Conservation (phyloP, 1,140 invertebrate species). For the Hyphantria cunea region DNA sequence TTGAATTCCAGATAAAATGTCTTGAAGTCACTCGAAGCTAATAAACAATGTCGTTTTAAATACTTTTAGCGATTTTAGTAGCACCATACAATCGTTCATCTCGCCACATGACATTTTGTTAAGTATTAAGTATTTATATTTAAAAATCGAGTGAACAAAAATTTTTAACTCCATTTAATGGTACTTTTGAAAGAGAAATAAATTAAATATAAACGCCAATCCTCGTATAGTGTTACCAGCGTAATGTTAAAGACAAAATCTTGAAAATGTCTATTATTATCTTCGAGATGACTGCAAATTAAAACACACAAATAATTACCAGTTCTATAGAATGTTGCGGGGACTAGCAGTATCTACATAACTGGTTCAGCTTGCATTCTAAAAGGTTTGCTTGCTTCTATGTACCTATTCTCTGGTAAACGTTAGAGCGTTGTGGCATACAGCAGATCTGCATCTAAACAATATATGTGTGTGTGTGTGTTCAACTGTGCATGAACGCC, state of each 20-base stretch:
- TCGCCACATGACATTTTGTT: conserved; percentile 8
- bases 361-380: conserved; percentile 52
- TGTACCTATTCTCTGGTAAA: conserved; percentile 34
- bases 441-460: conserved; percentile 44
- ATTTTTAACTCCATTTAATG: conserved; percentile 27
- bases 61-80: conserved; percentile 7
- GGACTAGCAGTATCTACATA: conserved; percentile 63
- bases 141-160: conserved; percentile 7
- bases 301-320: conserved; percentile 74
- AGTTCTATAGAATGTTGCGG: conserved; percentile 55
- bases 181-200: conserved; percentile 39
- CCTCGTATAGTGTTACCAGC: conserved; percentile 28
- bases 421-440: conserved; percentile 24
- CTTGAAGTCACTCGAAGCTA: too few relatives aligned
- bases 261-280: conserved; percentile 53
- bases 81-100: conserved; percentile 22
- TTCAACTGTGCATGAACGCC: conserved; percentile 51
- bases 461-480: conserved; percentile 67
- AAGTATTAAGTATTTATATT: conserved; percentile 8
- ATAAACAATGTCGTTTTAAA: conserved; percentile 3
- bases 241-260: conserved; percentile 31
- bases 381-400: conserved; percentile 30
- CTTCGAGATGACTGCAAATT: conserved; percentile 56
- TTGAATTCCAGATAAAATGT: not conserved
- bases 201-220: conserved; percentile 40